Conservation (phyloP, 2,888 invertebrate species). For the Caenorhabditis macrosperma region DNA sequence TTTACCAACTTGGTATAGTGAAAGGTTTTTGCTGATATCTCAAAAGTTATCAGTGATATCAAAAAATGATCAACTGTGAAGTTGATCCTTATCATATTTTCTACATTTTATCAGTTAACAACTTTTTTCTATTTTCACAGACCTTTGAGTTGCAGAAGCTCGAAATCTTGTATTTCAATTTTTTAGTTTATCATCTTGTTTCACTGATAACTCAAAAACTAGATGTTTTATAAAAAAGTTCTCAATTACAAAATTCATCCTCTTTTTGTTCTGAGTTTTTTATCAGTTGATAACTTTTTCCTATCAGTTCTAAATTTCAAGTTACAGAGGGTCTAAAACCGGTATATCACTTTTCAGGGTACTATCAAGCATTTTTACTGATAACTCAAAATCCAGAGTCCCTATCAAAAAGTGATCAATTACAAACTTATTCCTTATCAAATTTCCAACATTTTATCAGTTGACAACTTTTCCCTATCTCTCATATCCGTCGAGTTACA, state of each 20-base stretch:
- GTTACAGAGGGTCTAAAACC: neutral
- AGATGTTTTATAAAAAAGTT: neutral
- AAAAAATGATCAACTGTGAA: too few relatives aligned
- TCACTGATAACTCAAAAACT: neutral
- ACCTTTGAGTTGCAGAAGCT: too few relatives aligned
- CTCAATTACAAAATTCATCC: neutral
- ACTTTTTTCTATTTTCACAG: too few relatives aligned
- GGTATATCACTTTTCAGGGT: neutral
- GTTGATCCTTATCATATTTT: too few relatives aligned
- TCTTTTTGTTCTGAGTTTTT: neutral
- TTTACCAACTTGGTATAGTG: too few relatives aligned
- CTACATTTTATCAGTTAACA: too few relatives aligned
- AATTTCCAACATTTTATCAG: neutral
- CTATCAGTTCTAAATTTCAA: neutral
- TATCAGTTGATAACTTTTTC: neutral
- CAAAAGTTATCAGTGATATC: too few relatives aligned
- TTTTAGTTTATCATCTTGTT: neutral
- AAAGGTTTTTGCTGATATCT: too few relatives aligned
- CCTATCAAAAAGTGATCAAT: neutral
- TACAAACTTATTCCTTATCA: neutral
- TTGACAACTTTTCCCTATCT: neutral
- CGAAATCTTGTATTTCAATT: neutral
- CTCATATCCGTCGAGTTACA: neutral
- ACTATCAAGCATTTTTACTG: neutral
- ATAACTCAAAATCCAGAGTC: neutral